Base-by-base conservation (phyloP, 2,113 vertebrate species). In the Ramphastos sulfuratus region DNA sequence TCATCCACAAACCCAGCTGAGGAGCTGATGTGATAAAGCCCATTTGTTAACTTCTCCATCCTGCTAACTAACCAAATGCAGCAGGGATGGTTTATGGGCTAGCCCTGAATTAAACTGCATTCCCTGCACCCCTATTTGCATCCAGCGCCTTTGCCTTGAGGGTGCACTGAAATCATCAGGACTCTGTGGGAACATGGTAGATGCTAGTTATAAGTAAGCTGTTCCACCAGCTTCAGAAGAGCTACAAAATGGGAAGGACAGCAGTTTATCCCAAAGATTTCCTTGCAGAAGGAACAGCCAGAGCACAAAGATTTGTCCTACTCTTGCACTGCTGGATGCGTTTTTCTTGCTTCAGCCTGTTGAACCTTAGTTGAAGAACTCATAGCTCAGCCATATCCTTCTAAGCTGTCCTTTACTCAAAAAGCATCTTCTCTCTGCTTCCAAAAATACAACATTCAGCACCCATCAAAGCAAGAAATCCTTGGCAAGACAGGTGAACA, bases 151-250 rank as follows among this genome's bases (percentile, higher is more conserved):
- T 60, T 35, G 7, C 35, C 11, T 61, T 14, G n/a, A 80, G 44
- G 20, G 63, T 3, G 12, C 50, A 42, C 7, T 66, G 33, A 61
- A 77, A n/a, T 8, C 2, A 1, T 5, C 1, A 1, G 25, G 27
- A 9, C 9, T 64, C 50, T 63, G 44, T 48, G 42, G 28, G 37
- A 67, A 30, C 19, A 37, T 7, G 9, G 46, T 58, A 48, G n/a
- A 7, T 69, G 39, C 37, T 61, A 56, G 13, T 21, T 23, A 8
- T 2, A 11, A 0, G 1, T 24, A 16, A 70, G 23, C 9, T 46
- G 25, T 60, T 77, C 46, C 39, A 31, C 10, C 15, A 2, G 2
- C 33, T 89, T 74, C 31, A 87, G 18, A 10, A 30, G 33, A 63
- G 15, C 1, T 67, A 44, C 28, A 84, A 83, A 83, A 33, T 24